These are phyloP conservation scores for Parthenolecanium corni DNA, from an alignment of 2,888 invertebrate genomes.

Conservation along the genomic window DNA sequence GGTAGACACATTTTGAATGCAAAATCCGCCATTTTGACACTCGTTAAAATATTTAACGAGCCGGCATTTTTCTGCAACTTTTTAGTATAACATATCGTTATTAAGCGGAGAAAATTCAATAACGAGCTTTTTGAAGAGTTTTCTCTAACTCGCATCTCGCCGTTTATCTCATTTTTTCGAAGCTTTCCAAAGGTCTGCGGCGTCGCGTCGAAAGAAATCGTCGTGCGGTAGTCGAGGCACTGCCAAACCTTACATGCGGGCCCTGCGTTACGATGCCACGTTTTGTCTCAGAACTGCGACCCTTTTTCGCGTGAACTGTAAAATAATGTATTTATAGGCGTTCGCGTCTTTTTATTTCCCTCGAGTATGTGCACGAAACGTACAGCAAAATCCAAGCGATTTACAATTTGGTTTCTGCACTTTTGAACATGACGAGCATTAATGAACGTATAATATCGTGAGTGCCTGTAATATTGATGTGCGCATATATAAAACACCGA, in stretches of 20 bases:
- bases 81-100: neutral
- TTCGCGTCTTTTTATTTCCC: slow-evolving; percentile 26
- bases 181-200: too few species aligned
- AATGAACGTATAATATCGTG: slow-evolving; percentile 25
- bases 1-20: neutral
- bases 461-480: neutral
- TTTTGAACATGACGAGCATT: slow-evolving; percentile 24
- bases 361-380: slow-evolving; percentile 8
- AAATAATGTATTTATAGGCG: slow-evolving; percentile 25
- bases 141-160: too few species aligned
- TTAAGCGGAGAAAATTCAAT: slow-evolving; percentile 6
- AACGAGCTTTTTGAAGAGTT: slow-evolving; percentile 19
- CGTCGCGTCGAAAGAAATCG: too few species aligned
- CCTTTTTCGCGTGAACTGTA: slow-evolving; percentile 19
- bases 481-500: too few species aligned
- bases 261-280: neutral
- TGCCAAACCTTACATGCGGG: too few species aligned
- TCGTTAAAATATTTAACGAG: slow-evolving; percentile 23
- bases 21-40: slow-evolving; percentile 1
- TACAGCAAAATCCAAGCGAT: slow-evolving; percentile 9
- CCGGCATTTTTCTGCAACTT: slow-evolving; percentile 8
- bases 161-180: too few species aligned
- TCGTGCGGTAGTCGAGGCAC: too few species aligned
- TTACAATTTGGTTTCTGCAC: slow-evolving; percentile 25
- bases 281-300: slow-evolving; percentile 6